Conservation (phyloP, 2,113 vertebrate genomes). For the Cynocephalus volans region DNA sequence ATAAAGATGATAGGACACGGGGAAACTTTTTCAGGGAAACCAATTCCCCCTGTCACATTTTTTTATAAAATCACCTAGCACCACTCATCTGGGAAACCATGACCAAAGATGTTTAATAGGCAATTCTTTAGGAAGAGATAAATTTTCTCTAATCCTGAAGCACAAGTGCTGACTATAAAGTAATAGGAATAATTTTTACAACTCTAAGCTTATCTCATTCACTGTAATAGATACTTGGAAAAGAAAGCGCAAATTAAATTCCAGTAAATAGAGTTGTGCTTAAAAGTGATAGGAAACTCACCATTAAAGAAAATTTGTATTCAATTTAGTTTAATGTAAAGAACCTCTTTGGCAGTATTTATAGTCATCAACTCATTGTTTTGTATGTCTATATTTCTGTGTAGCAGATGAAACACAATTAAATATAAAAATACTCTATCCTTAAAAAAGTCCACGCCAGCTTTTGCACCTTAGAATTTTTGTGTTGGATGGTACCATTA, state of each 20-base stretch:
- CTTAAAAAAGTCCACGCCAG: neutral
- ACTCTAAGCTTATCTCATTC: neutral
- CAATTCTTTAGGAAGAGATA: slow-evolving; percentile 30
- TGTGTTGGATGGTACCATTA: neutral
- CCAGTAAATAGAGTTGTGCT: neutral
- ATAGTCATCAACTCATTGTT: neutral
- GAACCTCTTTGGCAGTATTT: neutral
- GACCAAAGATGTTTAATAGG: neutral
- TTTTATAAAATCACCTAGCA: neutral
- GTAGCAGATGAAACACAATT: neutral
- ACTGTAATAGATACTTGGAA: slow-evolving; percentile 7
- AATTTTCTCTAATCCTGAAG: neutral
- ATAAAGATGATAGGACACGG: slow-evolving; percentile 28
- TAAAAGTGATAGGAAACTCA: slow-evolving; percentile 10
- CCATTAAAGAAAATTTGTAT: neutral
- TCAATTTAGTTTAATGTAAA: slow-evolving; percentile 9
- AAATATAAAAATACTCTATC: neutral
- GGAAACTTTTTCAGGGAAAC: slow-evolving; percentile 48
- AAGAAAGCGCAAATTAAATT: slow-evolving; percentile 43
- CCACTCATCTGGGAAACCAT: neutral
- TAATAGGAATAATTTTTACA: slow-evolving; percentile 23
- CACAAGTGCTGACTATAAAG: neutral
- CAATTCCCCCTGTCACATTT: neutral
- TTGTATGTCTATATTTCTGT: neutral
- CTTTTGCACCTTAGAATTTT: neutral